A percentile compares a stretch with the other conserved stretches of the same genome.
These are phyloP conservation scores for Macrosiphum euphorbiae DNA, from an alignment of 2,888 invertebrate genomes.

Conservation along the genomic window DNA sequence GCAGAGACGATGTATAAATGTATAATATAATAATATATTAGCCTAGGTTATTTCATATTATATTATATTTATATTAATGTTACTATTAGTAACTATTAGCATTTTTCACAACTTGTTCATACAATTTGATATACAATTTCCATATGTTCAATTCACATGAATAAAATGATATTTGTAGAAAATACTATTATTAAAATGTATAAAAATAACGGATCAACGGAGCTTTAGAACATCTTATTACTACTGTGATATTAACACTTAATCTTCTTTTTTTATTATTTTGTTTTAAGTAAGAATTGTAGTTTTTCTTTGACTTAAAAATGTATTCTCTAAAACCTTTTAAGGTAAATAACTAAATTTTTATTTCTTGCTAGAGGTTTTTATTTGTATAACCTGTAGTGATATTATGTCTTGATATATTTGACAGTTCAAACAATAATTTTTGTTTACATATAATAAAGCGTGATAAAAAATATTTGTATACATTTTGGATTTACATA, in stretches of 20 bases:
- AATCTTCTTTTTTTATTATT: neutral
- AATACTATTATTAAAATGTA: neutral
- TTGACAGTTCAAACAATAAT: neutral
- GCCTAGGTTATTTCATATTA: too few species aligned
- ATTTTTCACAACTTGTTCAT: too few species aligned
- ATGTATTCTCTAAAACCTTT: neutral
- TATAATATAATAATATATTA: too few species aligned
- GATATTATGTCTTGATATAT: neutral
- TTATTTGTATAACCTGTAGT: neutral
- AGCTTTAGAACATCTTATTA: neutral
- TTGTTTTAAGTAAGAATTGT: neutral
- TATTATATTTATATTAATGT: too few species aligned
- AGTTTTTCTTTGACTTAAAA: neutral
- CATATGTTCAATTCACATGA: neutral
- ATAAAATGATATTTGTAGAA: neutral
- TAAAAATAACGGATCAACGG: neutral
- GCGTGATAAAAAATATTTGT: neutral
- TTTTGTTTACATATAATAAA: neutral
- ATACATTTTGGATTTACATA: neutral
- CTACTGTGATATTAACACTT: neutral
- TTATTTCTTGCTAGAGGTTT: neutral
- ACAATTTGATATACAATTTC: too few species aligned
- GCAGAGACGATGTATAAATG: too few species aligned
- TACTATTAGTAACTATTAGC: too few species aligned
- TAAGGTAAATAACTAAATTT: neutral